These are phyloP conservation scores for Dioctria linearis DNA, from an alignment of 2,888 invertebrate species.

Conservation along the genomic window DNA sequence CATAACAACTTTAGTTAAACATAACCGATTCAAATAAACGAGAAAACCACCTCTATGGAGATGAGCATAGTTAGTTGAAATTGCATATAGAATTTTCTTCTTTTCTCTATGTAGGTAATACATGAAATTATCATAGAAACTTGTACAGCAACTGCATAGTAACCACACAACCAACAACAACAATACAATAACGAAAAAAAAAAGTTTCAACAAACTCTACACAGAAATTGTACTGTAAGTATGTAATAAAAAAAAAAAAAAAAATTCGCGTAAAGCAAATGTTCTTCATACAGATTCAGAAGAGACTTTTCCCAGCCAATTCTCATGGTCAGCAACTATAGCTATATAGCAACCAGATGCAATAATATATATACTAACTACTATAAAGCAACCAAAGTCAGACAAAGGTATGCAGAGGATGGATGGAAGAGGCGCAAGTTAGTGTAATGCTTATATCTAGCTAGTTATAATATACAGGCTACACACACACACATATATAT, in stretches of 20 bases:
- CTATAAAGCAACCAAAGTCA: background rate
- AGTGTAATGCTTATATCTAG: background rate
- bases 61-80: slow-evolving; percentile 13
- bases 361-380: too few species aligned
- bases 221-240: background rate
- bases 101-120: too few species aligned
- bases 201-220: background rate
- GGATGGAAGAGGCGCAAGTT: background rate
- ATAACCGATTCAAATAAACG: slow-evolving; percentile 39
- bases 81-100: slow-evolving; percentile 43
- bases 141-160: background rate
- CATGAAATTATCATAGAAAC: slow-evolving; percentile 31
- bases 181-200: background rate
- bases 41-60: slow-evolving; percentile 19
- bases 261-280: slow-evolving; percentile 27
- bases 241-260: slow-evolving; percentile 26
- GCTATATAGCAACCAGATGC: too few species aligned
- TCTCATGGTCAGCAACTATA: slow-evolving; percentile 32
- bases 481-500: background rate
- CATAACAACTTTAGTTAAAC: slow-evolving; percentile 33
- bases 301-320: slow-evolving; percentile 37
- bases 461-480: slow-evolving; percentile 26
- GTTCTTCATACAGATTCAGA: slow-evolving; percentile 31
- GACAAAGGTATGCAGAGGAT: background rate
- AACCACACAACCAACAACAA: background rate